These are phyloP conservation scores for Orthosia gothica DNA, from an alignment of 2,888 invertebrate species.

Conservation along the genomic window DNA sequence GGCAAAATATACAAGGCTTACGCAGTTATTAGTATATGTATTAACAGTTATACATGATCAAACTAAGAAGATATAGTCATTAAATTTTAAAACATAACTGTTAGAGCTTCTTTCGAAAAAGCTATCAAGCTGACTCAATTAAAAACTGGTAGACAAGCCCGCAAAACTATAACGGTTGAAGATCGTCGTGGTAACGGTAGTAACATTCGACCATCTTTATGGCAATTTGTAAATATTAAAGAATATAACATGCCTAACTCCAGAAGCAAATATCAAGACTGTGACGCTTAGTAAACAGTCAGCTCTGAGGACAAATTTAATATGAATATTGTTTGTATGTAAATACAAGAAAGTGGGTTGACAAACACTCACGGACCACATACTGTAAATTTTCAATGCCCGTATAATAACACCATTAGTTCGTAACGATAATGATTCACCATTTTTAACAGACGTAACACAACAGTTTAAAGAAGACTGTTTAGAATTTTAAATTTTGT, in stretches of 20 bases:
- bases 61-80: conserved; percentile 23
- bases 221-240: conserved; percentile 60
- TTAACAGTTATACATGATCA: conserved; percentile 22
- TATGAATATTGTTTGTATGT: conserved; percentile 30
- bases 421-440: conserved; percentile 37
- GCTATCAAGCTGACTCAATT: conserved; percentile 72
- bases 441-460: conserved; percentile 26
- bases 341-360: conserved; percentile 56
- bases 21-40: conserved; percentile 3
- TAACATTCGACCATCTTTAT: conserved; percentile 66
- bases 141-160: conserved; percentile 72
- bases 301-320: conserved; percentile 12
- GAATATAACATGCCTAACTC: conserved; percentile 55
- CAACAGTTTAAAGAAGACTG: conserved; percentile 9
- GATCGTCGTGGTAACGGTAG: conserved; percentile 70
- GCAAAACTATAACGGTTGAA: conserved; percentile 70
- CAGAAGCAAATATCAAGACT: conserved; percentile 5
- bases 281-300: conserved; percentile 18
- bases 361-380: conserved; percentile 58
- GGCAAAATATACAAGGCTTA: background rate
- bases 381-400: conserved; percentile 61
- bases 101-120: conserved; percentile 62
- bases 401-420: conserved; percentile 64
- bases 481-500: conserved; percentile 44
- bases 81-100: conserved; percentile 61